These are phyloP conservation scores for Coregonus suidteri DNA, from an alignment of 2,797 vertebrate species.

Conservation along the genomic window DNA sequence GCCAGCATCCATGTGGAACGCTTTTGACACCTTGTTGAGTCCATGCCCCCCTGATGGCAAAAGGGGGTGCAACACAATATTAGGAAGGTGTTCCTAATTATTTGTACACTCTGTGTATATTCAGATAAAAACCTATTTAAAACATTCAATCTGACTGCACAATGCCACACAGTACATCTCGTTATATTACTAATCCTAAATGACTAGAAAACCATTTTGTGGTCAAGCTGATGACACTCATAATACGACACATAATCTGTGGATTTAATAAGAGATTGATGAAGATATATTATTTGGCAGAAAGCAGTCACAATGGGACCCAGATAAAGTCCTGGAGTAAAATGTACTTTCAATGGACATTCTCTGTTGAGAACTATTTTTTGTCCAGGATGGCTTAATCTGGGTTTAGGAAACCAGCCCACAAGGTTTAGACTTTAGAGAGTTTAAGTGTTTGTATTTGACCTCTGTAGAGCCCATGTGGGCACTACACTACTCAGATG, in stretches of 20 bases:
- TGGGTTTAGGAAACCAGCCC: not conserved
- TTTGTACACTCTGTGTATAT: too few relatives aligned
- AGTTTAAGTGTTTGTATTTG: too few relatives aligned
- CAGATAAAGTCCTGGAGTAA: not conserved
- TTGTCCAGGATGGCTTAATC: not conserved
- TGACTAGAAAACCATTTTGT: too few relatives aligned
- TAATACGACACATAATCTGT: not conserved
- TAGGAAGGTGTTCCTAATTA: too few relatives aligned
- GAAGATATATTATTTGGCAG: not conserved
- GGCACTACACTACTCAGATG: not conserved
- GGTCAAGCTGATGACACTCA: too few relatives aligned
- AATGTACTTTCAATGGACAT: not conserved
- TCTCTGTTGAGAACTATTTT: not conserved
- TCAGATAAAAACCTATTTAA: too few relatives aligned
- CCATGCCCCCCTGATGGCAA: too few relatives aligned
- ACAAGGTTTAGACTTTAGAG: too few relatives aligned
- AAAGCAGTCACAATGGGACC: not conserved
- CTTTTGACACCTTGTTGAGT: too few relatives aligned
- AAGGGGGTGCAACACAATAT: too few relatives aligned
- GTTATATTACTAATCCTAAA: too few relatives aligned
- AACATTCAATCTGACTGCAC: not conserved
- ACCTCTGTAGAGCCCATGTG: not conserved
- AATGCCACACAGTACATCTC: not conserved
- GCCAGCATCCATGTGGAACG: too few relatives aligned
- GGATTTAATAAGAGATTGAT: not conserved